A percentile compares a stretch with the other conserved stretches of the same genome.
Evolutionary conservation across 2,797 vertebrate species (phyloP).

Genomic region (Hoplostethus mediterraneus): DNA sequence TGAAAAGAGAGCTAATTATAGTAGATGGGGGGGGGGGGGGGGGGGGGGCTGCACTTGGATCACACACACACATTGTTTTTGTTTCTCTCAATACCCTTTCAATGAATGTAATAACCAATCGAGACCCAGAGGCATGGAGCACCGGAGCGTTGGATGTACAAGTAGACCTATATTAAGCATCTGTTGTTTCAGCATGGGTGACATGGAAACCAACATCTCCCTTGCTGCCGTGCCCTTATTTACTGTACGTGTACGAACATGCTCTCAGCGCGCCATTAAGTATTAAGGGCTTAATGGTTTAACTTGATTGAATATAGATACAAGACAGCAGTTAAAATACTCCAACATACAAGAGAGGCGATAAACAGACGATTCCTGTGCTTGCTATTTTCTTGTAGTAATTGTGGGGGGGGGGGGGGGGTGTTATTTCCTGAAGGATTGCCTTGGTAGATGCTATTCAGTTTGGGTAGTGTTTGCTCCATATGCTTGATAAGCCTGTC

Average conservation of each 20-base stretch:
- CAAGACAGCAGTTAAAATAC: background rate
- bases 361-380: background rate
- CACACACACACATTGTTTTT: slow-evolving; percentile 1
- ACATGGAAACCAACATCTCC: background rate
- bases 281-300: slow-evolving; percentile 16
- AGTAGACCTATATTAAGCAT: background rate
- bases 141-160: background rate
- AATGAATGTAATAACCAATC: slow-evolving; percentile 10
- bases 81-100: background rate
- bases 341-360: slow-evolving; percentile 3
- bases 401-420: background rate
- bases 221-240: slow-evolving; percentile 13
- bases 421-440: slow-evolving; percentile 2
- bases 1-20: slow-evolving; percentile 73
- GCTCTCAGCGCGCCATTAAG: slow-evolving; percentile 9
- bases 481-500: slow-evolving; percentile 17
- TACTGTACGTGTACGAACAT: slow-evolving; percentile 1
- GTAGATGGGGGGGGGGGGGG: slow-evolving; percentile 47
- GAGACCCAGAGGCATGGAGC: background rate
- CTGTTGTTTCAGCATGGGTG: background rate
- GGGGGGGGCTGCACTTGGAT: slow-evolving; percentile 49
- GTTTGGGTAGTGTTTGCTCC: slow-evolving; percentile 12
- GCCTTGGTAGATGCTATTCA: slow-evolving; percentile 6
- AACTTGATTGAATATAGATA: slow-evolving; percentile 30
- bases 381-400: slow-evolving; percentile 2